Conservation (phyloP, 2,113 vertebrate genomes). For the Eulacestoma nigropectus region DNA sequence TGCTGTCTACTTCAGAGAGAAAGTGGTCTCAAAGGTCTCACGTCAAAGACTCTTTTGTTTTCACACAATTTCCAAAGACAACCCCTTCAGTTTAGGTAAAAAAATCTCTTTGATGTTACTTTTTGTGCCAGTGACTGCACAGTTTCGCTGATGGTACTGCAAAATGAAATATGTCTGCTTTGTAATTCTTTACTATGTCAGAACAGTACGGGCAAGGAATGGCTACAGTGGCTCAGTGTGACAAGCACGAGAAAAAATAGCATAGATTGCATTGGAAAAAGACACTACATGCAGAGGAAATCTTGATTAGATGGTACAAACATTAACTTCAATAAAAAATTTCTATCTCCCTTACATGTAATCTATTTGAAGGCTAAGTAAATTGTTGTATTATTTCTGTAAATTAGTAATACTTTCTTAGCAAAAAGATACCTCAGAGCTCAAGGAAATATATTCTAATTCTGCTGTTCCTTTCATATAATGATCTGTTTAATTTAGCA, state of each 20-base stretch:
- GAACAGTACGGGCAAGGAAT: not conserved
- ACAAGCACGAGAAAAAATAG: not conserved
- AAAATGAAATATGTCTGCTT: not conserved
- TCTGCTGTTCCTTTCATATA: not conserved
- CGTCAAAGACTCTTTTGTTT: not conserved
- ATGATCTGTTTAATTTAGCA: not conserved
- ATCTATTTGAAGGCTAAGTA: not conserved
- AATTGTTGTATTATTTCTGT: not conserved
- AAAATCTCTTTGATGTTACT: not conserved
- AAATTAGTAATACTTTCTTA: not conserved
- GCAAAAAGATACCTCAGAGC: not conserved
- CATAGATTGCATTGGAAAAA: not conserved
- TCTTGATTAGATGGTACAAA: not conserved
- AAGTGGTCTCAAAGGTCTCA: not conserved
- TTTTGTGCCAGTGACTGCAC: not conserved
- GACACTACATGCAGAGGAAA: not conserved
- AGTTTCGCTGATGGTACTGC: not conserved
- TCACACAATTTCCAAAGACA: not conserved
- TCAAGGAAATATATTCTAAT: not conserved
- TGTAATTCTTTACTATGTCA: not conserved
- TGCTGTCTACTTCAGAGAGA: not conserved
- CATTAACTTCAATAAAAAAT: not conserved
- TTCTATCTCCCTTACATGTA: not conserved
- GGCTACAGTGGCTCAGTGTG: not conserved
- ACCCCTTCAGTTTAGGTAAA: not conserved